These are phyloP conservation scores for Andrena cerasifolii DNA, from an alignment of 1,140 invertebrate species.

Conservation along the genomic window DNA sequence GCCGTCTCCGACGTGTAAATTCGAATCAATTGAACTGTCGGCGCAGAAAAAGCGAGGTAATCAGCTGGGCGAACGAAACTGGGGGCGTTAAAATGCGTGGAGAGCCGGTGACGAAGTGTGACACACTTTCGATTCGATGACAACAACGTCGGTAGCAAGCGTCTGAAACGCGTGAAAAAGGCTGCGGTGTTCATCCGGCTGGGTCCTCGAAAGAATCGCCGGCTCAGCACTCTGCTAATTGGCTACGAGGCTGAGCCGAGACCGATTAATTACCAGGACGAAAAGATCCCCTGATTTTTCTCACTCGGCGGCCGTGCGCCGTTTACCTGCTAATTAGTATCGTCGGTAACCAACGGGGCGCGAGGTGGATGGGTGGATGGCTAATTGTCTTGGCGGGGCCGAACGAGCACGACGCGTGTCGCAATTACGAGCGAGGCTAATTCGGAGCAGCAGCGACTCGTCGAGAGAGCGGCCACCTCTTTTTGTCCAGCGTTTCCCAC, in stretches of 20 bases:
- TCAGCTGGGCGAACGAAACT: neutral
- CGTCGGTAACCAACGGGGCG: conserved; percentile 20
- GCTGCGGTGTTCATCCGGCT: neutral
- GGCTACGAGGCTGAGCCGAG: conserved; percentile 27
- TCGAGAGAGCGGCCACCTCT: too few relatives aligned
- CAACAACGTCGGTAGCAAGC: neutral
- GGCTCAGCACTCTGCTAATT: conserved; percentile 43
- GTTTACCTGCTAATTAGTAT: conserved; percentile 63
- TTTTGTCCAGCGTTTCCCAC: too few relatives aligned
- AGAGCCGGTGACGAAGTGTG: too few relatives aligned
- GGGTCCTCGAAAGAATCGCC: conserved; percentile 29
- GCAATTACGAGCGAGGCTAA: conserved; percentile 22
- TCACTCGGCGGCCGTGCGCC: conserved; percentile 15
- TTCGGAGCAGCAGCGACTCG: too few relatives aligned
- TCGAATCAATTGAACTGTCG: neutral
- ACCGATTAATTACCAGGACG: conserved; percentile 47
- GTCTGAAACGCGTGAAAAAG: neutral
- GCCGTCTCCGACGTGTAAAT: too few relatives aligned
- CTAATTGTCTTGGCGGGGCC: conserved; percentile 52
- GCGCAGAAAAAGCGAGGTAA: neutral
- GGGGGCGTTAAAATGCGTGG: neutral
- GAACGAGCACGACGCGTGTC: conserved; percentile 16
- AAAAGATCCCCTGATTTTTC: conserved; percentile 49
- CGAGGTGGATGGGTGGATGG: neutral
- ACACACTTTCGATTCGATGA: neutral